Percentiles rank a stretch among this genome's conserved stretches.
These are phyloP conservation scores for Nicator chloris DNA, from an alignment of 2,113 vertebrate species.

Conservation along the genomic window DNA sequence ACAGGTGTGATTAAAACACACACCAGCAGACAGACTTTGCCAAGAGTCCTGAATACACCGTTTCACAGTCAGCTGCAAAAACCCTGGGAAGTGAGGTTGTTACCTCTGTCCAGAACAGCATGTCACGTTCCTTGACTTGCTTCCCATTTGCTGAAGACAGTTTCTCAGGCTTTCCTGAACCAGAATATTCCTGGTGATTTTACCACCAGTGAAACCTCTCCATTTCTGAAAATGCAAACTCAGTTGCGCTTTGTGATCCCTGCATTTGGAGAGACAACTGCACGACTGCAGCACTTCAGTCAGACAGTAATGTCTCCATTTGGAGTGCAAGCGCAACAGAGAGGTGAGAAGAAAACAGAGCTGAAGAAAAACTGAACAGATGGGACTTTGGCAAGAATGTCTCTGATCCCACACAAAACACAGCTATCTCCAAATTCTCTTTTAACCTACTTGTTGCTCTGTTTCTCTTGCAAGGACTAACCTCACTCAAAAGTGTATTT, in stretches of 20 bases:
- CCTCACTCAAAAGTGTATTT: background rate
- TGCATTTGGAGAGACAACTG: background rate
- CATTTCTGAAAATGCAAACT: background rate
- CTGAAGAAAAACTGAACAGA: slow-evolving; percentile 2
- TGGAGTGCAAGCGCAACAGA: background rate
- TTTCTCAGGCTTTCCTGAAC: background rate
- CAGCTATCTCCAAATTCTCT: background rate
- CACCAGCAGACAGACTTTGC: background rate
- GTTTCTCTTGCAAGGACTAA: background rate
- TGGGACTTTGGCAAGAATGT: background rate
- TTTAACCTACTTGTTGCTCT: background rate
- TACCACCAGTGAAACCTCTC: background rate
- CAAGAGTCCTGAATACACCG: background rate
- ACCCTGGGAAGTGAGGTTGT: background rate
- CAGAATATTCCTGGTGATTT: background rate
- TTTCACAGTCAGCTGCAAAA: background rate
- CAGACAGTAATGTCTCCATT: background rate
- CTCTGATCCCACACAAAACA: slow-evolving; percentile 1
- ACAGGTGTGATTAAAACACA: background rate
- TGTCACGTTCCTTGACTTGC: background rate
- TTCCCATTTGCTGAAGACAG: background rate
- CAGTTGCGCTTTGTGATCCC: background rate
- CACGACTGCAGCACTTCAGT: background rate
- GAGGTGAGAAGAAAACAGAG: slow-evolving; percentile 26
- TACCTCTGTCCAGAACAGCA: background rate